These are phyloP conservation scores for Sinocyclocheilus anophthalmus DNA, from an alignment of 2,113 vertebrate species.

Conservation along the genomic window DNA sequence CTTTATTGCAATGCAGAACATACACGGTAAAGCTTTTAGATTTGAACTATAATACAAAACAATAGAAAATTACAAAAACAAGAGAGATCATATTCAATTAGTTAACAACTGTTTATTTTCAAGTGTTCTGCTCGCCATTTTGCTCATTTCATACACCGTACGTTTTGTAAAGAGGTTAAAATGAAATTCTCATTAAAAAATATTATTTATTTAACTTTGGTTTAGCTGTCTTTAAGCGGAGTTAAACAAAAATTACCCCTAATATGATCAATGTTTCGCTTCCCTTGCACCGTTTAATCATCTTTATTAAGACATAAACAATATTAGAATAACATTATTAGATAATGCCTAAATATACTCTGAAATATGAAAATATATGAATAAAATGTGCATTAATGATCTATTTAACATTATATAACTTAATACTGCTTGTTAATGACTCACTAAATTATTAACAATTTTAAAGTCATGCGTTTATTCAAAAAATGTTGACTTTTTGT, in stretches of 20 bases:
- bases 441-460: not conserved
- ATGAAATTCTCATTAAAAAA: too few species aligned
- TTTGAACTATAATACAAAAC: not conserved
- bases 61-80: not conserved
- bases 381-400: not conserved
- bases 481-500: not conserved
- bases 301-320: not conserved
- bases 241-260: not conserved
- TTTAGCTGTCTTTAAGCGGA: not conserved
- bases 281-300: not conserved
- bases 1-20: not conserved
- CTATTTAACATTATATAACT: not conserved
- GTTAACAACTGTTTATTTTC: not conserved
- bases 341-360: not conserved
- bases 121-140: not conserved
- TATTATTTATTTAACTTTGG: not conserved
- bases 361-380: not conserved
- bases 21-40: not conserved
- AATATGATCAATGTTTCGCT: not conserved
- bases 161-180: not conserved
- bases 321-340: not conserved
- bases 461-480: not conserved
- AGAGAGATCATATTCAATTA: not conserved
- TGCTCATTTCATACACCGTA: not conserved
- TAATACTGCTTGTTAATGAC: not conserved